A percentile compares a stretch with the other conserved stretches of the same genome.
Evolutionary conservation across 1,140 invertebrate genomes (phyloP).

Genomic region (Nomia melanderi): DNA sequence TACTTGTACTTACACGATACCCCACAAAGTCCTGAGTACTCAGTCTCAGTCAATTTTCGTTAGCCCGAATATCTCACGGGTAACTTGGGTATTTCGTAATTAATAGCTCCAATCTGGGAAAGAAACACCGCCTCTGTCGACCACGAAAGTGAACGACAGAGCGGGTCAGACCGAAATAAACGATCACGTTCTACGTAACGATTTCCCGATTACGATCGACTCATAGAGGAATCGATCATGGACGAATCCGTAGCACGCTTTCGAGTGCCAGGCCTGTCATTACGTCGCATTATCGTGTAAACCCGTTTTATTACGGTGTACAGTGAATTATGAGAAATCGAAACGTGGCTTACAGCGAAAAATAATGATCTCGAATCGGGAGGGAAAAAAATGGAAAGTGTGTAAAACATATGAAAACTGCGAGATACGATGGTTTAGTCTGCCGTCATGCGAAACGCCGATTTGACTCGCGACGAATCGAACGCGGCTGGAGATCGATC

Average conservation of each 20-base stretch:
- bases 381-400: background rate
- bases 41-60: too few relatives aligned
- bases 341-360: constrained; percentile 7
- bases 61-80: too few relatives aligned
- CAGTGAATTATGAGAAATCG: background rate
- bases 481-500: too few relatives aligned
- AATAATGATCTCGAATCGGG: constrained; percentile 1
- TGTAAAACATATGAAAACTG: background rate
- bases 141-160: too few relatives aligned
- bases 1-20: too few relatives aligned
- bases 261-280: background rate
- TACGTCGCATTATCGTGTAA: background rate
- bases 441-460: too few relatives aligned
- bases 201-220: background rate
- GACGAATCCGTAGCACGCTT: background rate
- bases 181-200: background rate
- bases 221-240: background rate
- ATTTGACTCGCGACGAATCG: too few relatives aligned
- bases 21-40: too few relatives aligned
- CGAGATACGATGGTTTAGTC: too few relatives aligned
- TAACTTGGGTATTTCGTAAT: too few relatives aligned
- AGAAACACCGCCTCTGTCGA: too few relatives aligned
- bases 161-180: background rate
- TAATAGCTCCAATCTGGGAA: too few relatives aligned
- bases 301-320: constrained; percentile 9